Percentiles rank a stretch among this genome's conserved stretches.
These are phyloP conservation scores for Drosophila flavopinicola DNA, from an alignment of 2,888 invertebrate species.

Conservation along the genomic window DNA sequence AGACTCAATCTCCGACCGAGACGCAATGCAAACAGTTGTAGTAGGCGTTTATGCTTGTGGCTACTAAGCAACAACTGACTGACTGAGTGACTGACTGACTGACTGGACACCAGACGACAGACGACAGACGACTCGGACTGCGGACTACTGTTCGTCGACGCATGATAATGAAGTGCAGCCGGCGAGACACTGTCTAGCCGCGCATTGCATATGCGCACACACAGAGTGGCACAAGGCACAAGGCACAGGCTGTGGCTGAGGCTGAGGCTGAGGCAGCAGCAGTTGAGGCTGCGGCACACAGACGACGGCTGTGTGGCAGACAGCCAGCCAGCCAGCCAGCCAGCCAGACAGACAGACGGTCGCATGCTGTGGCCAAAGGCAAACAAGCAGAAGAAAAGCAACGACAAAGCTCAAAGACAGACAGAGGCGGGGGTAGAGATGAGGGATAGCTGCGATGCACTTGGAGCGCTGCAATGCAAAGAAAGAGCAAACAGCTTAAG, in stretches of 20 bases:
- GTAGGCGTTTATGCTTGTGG: constrained; percentile 64
- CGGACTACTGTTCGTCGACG: constrained; percentile 66
- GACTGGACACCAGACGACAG: constrained; percentile 16
- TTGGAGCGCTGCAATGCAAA: constrained; percentile 41
- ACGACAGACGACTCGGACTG: constrained; percentile 30
- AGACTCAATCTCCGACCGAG: constrained; percentile 32
- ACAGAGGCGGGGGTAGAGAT: constrained; percentile 25
- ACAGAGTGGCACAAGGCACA: constrained; percentile 22
- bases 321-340: constrained; percentile 18
- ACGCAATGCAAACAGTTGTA: constrained; percentile 67
- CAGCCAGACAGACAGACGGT: constrained; percentile 21
- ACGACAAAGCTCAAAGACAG: constrained; percentile 37
- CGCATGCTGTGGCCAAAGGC: constrained; percentile 54
- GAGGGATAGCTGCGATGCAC: constrained; percentile 17
- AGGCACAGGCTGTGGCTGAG: constrained; percentile 23
- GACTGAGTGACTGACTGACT: constrained; percentile 41
- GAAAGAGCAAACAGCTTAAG: constrained; percentile 53
- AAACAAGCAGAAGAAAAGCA: constrained; percentile 28
- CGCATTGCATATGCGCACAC: constrained; percentile 64
- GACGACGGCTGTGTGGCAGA: no score
- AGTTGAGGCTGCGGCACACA: constrained; percentile 27
- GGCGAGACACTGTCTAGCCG: constrained; percentile 83
- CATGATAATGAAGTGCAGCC: constrained; percentile 82
- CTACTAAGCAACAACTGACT: constrained; percentile 47
- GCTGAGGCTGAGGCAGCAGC: constrained; percentile 27